Conservation (phyloP, 1,140 invertebrate genomes). For the Drosophila malerkotliana region DNA sequence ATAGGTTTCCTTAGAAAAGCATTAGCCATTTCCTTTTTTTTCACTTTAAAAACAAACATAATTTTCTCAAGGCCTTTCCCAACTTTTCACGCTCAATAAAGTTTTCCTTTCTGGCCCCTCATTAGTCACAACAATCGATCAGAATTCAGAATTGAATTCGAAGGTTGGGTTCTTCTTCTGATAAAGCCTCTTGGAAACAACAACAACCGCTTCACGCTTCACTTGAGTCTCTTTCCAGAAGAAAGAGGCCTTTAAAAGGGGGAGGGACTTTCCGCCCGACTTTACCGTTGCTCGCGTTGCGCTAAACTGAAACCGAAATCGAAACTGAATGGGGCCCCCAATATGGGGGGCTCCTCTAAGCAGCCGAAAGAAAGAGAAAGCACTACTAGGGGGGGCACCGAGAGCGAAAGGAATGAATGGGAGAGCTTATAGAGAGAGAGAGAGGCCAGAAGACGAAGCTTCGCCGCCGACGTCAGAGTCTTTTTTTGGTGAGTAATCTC, state of each 20-base stretch:
- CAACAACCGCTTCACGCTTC: constrained; percentile 38
- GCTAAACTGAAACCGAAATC: constrained; percentile 75
- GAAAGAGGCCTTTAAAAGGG: neutral
- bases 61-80: constrained; percentile 44
- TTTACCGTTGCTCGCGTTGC: constrained; percentile 64
- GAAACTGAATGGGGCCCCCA: constrained; percentile 64
- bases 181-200: constrained; percentile 44
- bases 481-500: constrained; percentile 32
- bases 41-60: constrained; percentile 22
- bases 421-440: neutral
- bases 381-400: neutral
- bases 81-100: constrained; percentile 44
- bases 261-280: constrained; percentile 27
- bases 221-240: constrained; percentile 7
- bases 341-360: constrained; percentile 6
- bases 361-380: constrained; percentile 6
- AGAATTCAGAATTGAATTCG: constrained; percentile 41
- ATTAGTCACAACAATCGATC: constrained; percentile 71
- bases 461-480: constrained; percentile 20
- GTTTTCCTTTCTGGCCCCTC: constrained; percentile 11
- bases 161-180: constrained; percentile 44
- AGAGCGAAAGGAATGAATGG: neutral
- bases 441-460: constrained; percentile 37
- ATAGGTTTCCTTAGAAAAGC: constrained; percentile 28
- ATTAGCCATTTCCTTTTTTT: constrained; percentile 60